A percentile compares a stretch with the other conserved stretches of the same genome.
These are phyloP conservation scores for Cryptotermes secundus DNA, from an alignment of 1,140 invertebrate species.

Conservation along the genomic window DNA sequence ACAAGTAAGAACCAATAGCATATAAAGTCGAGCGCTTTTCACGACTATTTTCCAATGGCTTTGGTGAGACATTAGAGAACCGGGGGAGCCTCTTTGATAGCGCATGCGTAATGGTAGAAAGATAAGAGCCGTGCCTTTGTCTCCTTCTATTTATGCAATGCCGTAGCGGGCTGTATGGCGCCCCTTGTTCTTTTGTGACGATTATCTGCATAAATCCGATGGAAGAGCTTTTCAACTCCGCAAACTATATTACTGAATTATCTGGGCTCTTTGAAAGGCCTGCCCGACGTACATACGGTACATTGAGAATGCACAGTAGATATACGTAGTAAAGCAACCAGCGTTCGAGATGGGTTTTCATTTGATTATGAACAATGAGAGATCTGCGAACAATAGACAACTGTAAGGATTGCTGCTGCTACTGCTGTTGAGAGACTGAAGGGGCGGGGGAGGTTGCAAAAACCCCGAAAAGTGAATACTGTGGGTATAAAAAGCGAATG, in stretches of 20 bases:
- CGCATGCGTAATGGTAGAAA: constrained; percentile 37
- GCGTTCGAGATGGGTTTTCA: constrained; percentile 31
- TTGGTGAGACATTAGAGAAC: constrained; percentile 36
- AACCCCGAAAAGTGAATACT: not conserved
- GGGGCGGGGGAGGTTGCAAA: not conserved
- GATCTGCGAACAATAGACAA: constrained; percentile 35
- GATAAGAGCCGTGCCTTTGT: constrained; percentile 37
- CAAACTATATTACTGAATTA: constrained; percentile 39
- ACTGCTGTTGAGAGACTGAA: not conserved
- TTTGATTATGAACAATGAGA: constrained; percentile 38
- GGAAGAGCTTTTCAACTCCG: constrained; percentile 37
- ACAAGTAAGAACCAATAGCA: constrained; percentile 36
- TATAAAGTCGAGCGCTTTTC: constrained; percentile 31
- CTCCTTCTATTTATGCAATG: constrained; percentile 38
- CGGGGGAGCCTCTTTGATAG: constrained; percentile 22
- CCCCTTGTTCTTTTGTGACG: constrained; percentile 38
- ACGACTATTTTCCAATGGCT: constrained; percentile 36
- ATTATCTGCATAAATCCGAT: constrained; percentile 39
- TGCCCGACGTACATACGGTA: constrained; percentile 28
- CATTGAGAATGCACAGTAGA: constrained; percentile 29
- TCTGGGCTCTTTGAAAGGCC: constrained; percentile 34
- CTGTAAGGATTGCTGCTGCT: constrained; percentile 34
- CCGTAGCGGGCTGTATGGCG: constrained; percentile 29
- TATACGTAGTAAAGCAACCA: constrained; percentile 28
- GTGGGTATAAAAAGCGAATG: constrained; percentile 23